Conservation (phyloP, 1,140 invertebrate species). For the Manduca sexta region DNA sequence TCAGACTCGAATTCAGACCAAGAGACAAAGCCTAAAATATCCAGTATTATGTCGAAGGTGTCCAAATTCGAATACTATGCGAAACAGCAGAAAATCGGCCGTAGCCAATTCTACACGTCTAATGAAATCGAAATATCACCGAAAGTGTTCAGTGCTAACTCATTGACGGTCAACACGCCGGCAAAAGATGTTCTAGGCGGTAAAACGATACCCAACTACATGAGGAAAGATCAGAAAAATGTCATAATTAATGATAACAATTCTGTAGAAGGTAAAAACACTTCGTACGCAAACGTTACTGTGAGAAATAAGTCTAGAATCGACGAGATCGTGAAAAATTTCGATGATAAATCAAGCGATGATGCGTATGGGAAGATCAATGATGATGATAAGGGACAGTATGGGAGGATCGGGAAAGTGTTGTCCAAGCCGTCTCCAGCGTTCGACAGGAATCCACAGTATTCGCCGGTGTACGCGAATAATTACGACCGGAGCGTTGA, state of each 20-base stretch:
- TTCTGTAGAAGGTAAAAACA: conserved; percentile 48
- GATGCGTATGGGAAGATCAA: conserved; percentile 58
- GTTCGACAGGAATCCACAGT: conserved; percentile 56
- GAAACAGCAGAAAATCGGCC: conserved; percentile 67
- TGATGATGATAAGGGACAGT: conserved; percentile 1
- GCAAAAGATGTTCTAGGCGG: conserved; percentile 83
- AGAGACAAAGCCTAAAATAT: conserved; percentile 51
- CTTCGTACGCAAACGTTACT: conserved; percentile 61
- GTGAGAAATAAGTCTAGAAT: conserved; percentile 61
- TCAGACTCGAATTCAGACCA: conserved; percentile 56
- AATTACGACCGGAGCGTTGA: conserved; percentile 47
- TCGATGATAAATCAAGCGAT: conserved; percentile 61
- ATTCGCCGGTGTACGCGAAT: conserved; percentile 47
- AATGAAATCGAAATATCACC: conserved; percentile 76
- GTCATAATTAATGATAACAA: conserved; percentile 62
- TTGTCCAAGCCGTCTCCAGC: conserved; percentile 37
- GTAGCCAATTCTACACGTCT: conserved; percentile 49
- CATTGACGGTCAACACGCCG: conserved; percentile 84
- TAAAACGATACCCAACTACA: conserved; percentile 74
- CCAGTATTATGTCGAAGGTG: conserved; percentile 75
- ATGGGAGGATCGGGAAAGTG: conserved; percentile 4
- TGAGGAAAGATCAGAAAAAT: conserved; percentile 57
- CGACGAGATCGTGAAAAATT: conserved; percentile 62
- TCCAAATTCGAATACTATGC: conserved; percentile 77
- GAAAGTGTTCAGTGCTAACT: conserved; percentile 84